phyloP scores from a whole-genome alignment of 37 sponge, comb jelly and placozoan species.

The Lycopodina hypogea region DNA sequence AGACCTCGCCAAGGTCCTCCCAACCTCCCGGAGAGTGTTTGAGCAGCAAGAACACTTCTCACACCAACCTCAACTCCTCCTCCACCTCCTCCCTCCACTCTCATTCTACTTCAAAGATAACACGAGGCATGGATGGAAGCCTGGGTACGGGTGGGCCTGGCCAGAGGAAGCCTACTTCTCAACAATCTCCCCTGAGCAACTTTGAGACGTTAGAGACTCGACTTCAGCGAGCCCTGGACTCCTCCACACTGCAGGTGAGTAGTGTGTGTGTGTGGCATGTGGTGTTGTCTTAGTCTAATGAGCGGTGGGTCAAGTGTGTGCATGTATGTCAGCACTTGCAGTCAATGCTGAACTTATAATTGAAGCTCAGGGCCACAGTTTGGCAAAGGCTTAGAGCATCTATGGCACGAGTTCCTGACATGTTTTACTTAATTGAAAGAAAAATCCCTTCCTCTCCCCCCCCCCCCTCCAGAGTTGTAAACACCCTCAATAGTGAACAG shows the following conservation, averaged over 20 bases:
- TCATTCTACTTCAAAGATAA: not conserved
- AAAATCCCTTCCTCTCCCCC: too few relatives aligned
- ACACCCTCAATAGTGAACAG: too few relatives aligned
- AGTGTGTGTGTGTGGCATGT: too few relatives aligned
- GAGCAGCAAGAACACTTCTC: not conserved
- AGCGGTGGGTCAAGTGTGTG: not conserved
- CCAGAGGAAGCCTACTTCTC: not conserved
- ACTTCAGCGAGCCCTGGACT: conserved; percentile 40
- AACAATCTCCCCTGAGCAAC: not conserved
- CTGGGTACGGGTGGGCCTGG: not conserved
- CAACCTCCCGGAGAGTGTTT: not conserved
- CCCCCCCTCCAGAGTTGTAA: too few relatives aligned
- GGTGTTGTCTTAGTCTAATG: not conserved
- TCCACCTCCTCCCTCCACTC: conserved; percentile 10
- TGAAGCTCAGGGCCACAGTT: too few relatives aligned
- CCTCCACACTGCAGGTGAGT: conserved; percentile 37
- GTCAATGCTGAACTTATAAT: not conserved
- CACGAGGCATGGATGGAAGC: not conserved
- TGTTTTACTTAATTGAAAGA: too few relatives aligned
- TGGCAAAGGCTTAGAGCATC: too few relatives aligned
- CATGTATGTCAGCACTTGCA: not conserved
- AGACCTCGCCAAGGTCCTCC: not conserved
- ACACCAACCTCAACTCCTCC: conserved; percentile 3
- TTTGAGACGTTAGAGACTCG: conserved; percentile 38
- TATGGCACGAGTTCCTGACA: too few relatives aligned